Conservation (phyloP, 1,140 invertebrate species). For the Diorhabda elongata region DNA sequence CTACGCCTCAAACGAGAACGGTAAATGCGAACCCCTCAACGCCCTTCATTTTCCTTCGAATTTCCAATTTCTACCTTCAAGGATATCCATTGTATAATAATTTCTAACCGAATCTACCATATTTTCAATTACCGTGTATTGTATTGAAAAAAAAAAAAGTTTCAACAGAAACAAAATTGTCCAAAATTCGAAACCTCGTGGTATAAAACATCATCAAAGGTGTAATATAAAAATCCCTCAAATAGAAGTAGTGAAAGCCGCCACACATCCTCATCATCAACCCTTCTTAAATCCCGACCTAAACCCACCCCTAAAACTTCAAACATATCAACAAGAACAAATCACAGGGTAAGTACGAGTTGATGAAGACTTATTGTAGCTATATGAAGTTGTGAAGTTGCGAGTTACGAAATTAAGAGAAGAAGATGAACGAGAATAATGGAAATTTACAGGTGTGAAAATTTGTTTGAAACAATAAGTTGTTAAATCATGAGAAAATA, state of each 20-base stretch:
- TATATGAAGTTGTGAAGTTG: constrained; percentile 21
- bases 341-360: constrained; percentile 39
- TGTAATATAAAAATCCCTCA: neutral
- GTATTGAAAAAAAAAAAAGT: too few species aligned
- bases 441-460: neutral
- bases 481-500: too few species aligned
- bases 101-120: neutral
- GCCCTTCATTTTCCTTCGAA: neutral
- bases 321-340: constrained; percentile 44
- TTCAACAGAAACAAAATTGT: too few species aligned
- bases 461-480: too few species aligned
- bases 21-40: neutral
- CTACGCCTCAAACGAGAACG: neutral
- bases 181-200: too few species aligned
- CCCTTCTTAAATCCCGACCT: constrained; percentile 33
- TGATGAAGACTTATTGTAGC: constrained; percentile 41
- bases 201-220: constrained; percentile 5
- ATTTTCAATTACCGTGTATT: too few species aligned
- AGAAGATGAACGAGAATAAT: neutral
- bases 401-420: neutral
- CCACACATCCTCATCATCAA: constrained; percentile 39
- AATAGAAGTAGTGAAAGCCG: constrained; percentile 17
- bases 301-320: constrained; percentile 39
- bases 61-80: neutral
- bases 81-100: neutral